Percentiles rank a stretch among this genome's conserved stretches.
These are phyloP conservation scores for Hetaerina titia DNA, from an alignment of 2,888 invertebrate genomes.

Conservation along the genomic window DNA sequence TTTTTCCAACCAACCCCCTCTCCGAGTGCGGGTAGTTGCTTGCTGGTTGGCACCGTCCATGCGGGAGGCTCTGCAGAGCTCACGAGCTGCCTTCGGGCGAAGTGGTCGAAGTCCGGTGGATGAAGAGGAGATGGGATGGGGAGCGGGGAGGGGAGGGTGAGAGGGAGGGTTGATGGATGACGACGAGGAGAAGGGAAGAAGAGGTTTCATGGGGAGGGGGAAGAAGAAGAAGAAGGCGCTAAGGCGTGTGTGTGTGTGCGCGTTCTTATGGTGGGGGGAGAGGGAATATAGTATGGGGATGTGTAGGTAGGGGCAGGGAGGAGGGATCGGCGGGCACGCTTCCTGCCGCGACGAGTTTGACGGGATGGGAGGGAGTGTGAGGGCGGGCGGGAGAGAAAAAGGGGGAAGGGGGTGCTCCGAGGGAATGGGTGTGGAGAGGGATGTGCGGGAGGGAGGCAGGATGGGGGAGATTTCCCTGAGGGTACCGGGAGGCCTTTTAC, in stretches of 20 bases:
- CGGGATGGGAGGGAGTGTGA: slow-evolving; percentile 17
- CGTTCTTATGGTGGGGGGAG: too few species aligned
- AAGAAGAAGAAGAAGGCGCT: too few species aligned
- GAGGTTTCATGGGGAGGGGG: too few species aligned
- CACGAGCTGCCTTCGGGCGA: slow-evolving; percentile 32
- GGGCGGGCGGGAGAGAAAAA: not conserved
- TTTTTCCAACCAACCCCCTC: too few species aligned
- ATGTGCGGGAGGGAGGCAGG: not conserved
- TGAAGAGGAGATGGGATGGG: not conserved
- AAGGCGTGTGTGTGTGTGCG: too few species aligned
- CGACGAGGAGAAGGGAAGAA: too few species aligned
- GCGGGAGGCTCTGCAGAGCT: slow-evolving; percentile 25
- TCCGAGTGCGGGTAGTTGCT: not conserved
- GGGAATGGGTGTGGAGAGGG: slow-evolving; percentile 6
- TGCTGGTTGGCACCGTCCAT: slow-evolving; percentile 43
- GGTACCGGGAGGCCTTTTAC: slow-evolving; percentile 14
- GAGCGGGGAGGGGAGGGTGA: too few species aligned
- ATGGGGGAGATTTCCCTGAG: not conserved
- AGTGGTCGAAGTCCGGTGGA: not conserved
- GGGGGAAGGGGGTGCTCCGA: not conserved
- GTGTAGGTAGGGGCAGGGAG: not conserved
- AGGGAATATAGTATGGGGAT: too few species aligned
- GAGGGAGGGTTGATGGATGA: too few species aligned
- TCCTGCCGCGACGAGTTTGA: slow-evolving; percentile 64
- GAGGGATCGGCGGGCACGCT: slow-evolving; percentile 48